phyloP scores from a whole-genome alignment of 1,140 invertebrate genomes.

The Zaprionus vittiger region DNA sequence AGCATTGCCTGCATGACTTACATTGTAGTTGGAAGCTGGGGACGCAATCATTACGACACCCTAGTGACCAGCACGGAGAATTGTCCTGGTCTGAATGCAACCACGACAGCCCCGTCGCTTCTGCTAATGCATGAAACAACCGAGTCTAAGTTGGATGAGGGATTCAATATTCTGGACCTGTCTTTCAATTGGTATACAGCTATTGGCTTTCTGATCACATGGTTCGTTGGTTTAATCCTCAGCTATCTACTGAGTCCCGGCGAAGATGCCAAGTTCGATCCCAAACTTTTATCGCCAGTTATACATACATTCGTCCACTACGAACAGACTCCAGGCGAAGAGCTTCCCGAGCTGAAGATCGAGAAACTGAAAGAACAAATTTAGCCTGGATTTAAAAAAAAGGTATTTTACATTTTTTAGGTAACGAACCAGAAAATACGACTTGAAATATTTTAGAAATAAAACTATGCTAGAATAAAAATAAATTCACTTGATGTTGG shows the following conservation, averaged over 20 bases:
- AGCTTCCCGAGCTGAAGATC: conserved; percentile 50
- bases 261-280: conserved; percentile 68
- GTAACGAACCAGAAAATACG: background rate
- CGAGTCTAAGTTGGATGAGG: background rate
- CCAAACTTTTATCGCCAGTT: conserved; percentile 84
- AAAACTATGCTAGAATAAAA: conserved; percentile 5
- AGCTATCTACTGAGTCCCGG: conserved; percentile 78
- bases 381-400: too few relatives aligned
- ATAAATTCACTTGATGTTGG: background rate
- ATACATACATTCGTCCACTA: conserved; percentile 60
- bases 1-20: conserved; percentile 89
- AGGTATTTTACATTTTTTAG: too few relatives aligned
- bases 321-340: conserved; percentile 49
- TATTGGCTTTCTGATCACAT: conserved; percentile 87
- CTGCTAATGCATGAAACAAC: conserved; percentile 7
- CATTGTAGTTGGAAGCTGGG: conserved; percentile 91
- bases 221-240: conserved; percentile 86
- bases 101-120: conserved; percentile 5
- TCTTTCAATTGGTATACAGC: conserved; percentile 88
- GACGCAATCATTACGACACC: conserved; percentile 64
- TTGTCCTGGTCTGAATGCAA: conserved; percentile 85
- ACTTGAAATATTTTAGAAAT: background rate
- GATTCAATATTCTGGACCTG: conserved; percentile 85
- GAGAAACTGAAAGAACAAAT: conserved; percentile 38
- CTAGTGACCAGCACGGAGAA: conserved; percentile 86